phyloP scores from a whole-genome alignment of 2,113 vertebrate species.

The Dascyllus trimaculatus region DNA sequence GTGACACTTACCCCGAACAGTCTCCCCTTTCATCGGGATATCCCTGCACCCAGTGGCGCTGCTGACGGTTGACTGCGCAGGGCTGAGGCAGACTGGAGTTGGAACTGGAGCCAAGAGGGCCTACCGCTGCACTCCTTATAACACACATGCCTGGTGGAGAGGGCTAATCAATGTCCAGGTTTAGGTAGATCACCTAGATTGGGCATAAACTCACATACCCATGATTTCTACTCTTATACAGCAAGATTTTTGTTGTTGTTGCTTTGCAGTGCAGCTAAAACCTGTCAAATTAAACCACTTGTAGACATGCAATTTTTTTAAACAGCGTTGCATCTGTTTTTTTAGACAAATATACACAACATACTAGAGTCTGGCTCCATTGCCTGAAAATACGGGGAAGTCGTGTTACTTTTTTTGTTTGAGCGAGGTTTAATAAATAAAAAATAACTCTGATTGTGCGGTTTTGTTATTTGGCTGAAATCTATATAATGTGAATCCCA shows the following conservation, averaged over 20 bases:
- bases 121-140: conserved; percentile 43
- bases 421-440: no score
- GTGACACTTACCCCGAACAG: conserved; percentile 59
- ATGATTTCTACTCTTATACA: neutral
- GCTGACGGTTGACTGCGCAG: conserved; percentile 74
- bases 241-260: neutral
- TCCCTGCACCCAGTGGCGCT: conserved; percentile 74
- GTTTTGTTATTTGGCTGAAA: no score
- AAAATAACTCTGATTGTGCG: no score
- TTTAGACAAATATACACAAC: no score
- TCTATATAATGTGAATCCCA: no score
- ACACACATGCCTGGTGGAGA: conserved; percentile 1
- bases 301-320: no score
- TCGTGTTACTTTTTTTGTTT: no score
- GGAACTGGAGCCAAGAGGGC: conserved; percentile 72
- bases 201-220: neutral
- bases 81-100: conserved; percentile 68
- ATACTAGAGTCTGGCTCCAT: no score
- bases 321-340: no score
- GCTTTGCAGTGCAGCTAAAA: no score
- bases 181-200: neutral
- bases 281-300: no score
- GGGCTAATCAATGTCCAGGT: neutral
- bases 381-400: no score
- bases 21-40: conserved; percentile 51